Base-by-base conservation (phyloP, 2,888 invertebrate species). In the Cistogaster globosa region DNA sequence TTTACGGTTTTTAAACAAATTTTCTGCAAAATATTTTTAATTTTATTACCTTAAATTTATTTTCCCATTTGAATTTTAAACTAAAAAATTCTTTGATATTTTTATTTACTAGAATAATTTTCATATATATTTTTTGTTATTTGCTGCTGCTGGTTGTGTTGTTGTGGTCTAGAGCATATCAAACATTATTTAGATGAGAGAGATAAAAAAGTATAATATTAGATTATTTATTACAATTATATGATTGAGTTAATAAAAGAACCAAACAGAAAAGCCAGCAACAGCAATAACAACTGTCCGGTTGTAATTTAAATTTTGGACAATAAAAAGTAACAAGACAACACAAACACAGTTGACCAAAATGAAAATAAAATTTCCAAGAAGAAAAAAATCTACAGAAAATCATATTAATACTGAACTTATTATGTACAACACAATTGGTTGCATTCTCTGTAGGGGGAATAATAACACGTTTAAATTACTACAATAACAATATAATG, bases 161-260 rank as follows among this genome's bases (percentile, higher is more conserved):
- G 32, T 36, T 68, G 18, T 68, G 53, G 42, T 71, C 55, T 36
- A 12, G 51, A 53, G 62, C 48, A 60, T 55, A 80, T 80, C 67
- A 74, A 45, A 53, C 74, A 80, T 68, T 74, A 68, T 67, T 72
- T 22, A 81, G 86, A 86, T 80, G 68, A 58, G 22, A 80, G 80
- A 86, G 83, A 83, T 80, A 45, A 26, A 32, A 79, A 72, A 16
- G n/a, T 55, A 60, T 72, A 86, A 74, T 83, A 72, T 77, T 83
- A 74, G 74, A 83, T 80, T 72, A 86, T 83, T 83, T 86, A 86
- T 80, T 80, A 74, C 80, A 86, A 86, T 83, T 83, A 83, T 83
- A 78, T 80, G 71, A 72, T 60, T 48, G 53, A 71, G 71, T 60
- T 67, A 22, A 58, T 42, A 60, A 79, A 55, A 48, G 58, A 78